A percentile compares a stretch with the other conserved stretches of the same genome.
Conservation (phyloP, 2,888 invertebrate species). For the Ornithoptera priamus region DNA sequence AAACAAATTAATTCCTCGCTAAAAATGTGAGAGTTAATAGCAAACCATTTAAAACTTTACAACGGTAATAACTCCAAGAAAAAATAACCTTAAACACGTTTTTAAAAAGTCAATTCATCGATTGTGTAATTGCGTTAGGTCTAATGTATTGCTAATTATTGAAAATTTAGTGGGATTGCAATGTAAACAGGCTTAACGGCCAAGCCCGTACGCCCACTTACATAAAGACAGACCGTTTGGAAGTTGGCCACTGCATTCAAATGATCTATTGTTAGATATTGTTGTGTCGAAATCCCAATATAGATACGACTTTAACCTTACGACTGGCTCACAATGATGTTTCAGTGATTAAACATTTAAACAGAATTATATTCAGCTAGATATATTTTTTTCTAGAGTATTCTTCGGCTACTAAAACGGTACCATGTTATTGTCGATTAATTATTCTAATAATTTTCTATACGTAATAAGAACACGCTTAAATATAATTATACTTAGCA, state of each 20-base stretch:
- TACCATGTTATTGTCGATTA: too few relatives aligned
- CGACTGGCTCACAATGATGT: conserved; percentile 25
- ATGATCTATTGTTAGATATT: conserved; percentile 44
- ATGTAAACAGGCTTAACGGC: conserved; percentile 44
- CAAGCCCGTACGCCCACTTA: conserved; percentile 40
- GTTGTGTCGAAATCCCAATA: conserved; percentile 37
- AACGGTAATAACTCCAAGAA: neutral
- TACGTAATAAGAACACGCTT: too few relatives aligned
- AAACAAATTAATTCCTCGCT: neutral
- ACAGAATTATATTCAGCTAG: neutral
- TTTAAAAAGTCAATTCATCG: conserved; percentile 8
- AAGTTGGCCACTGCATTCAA: conserved; percentile 44
- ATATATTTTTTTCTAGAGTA: neutral
- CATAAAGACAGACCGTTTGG: conserved; percentile 39
- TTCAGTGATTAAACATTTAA: conserved; percentile 1
- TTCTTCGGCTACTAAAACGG: too few relatives aligned
- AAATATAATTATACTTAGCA: too few relatives aligned
- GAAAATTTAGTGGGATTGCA: conserved; percentile 37
- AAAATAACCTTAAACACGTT: neutral
- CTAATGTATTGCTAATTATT: conserved; percentile 36
- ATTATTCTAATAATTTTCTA: too few relatives aligned
- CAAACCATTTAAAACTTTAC: conserved; percentile 8
- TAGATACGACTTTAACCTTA: conserved; percentile 32
- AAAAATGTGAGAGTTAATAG: conserved; percentile 9
- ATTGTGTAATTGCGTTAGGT: conserved; percentile 17